Percentiles rank a stretch among this genome's conserved stretches.
These are phyloP conservation scores for Nymphalis urticae DNA, from an alignment of 2,888 invertebrate genomes.

Conservation along the genomic window DNA sequence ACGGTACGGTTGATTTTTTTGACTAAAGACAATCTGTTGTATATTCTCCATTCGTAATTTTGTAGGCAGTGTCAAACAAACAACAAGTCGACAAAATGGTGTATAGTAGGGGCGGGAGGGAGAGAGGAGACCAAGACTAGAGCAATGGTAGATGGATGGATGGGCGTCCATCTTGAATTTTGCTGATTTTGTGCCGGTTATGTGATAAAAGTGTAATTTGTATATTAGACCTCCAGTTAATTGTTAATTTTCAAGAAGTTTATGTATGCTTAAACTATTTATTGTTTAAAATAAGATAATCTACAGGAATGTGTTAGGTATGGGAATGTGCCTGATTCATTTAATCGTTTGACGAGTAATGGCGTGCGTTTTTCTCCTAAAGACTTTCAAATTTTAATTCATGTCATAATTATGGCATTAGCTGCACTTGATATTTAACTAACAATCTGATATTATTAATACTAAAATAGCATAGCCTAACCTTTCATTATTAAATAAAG, in stretches of 20 bases:
- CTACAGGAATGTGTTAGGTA: slow-evolving; percentile 89
- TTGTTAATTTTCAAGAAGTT: slow-evolving; percentile 75
- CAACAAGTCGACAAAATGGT: slow-evolving; percentile 35
- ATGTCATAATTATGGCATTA: slow-evolving; percentile 63
- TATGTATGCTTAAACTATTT: slow-evolving; percentile 73
- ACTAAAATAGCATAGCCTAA: slow-evolving; percentile 21
- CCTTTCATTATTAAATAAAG: slow-evolving; percentile 31
- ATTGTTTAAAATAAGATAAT: slow-evolving; percentile 81
- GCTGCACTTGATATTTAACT: slow-evolving; percentile 44
- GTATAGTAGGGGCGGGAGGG: slow-evolving; percentile 32
- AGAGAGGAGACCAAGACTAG: slow-evolving; percentile 33
- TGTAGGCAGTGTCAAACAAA: slow-evolving; percentile 34
- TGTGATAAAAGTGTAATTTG: slow-evolving; percentile 80
- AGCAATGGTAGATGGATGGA: slow-evolving; percentile 73
- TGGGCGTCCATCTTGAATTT: slow-evolving; percentile 91
- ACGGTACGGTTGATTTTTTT: neutral
- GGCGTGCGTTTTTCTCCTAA: slow-evolving; percentile 84
- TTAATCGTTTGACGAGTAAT: slow-evolving; percentile 83
- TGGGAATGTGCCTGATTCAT: slow-evolving; percentile 73
- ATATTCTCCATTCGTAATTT: slow-evolving; percentile 10
- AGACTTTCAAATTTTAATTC: slow-evolving; percentile 79
- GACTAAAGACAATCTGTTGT: slow-evolving; percentile 6
- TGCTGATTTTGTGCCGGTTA: slow-evolving; percentile 88
- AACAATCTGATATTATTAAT: slow-evolving; percentile 25
- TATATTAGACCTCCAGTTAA: slow-evolving; percentile 70